Evolutionary conservation across 37 sponge, comb jelly and placozoan species (phyloP).

Genomic region (Beroe forskalii): DNA sequence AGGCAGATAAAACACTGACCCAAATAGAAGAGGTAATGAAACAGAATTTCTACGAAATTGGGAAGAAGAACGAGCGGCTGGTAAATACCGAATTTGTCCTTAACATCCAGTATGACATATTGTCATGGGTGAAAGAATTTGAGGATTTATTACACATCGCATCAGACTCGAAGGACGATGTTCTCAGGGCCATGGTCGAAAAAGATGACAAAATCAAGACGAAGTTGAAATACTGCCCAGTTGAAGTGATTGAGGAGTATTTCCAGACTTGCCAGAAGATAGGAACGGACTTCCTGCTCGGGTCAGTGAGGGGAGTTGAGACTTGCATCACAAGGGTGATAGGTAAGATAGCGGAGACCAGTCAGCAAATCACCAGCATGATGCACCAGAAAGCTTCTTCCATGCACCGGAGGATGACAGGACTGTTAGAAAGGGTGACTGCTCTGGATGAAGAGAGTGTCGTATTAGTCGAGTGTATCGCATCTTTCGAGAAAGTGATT

Average conservation of each 20-base stretch:
- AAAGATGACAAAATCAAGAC: slow-evolving; percentile 12
- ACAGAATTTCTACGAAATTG: neutral
- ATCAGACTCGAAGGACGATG: neutral
- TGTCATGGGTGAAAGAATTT: slow-evolving; percentile 26
- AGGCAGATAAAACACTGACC: neutral
- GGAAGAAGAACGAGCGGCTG: neutral
- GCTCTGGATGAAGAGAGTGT: neutral
- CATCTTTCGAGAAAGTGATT: neutral
- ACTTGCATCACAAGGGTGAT: slow-evolving; percentile 9
- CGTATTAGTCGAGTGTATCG: neutral
- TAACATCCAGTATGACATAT: slow-evolving; percentile 8
- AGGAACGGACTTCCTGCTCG: slow-evolving; percentile 12
- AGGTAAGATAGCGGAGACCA: neutral
- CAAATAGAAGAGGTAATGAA: neutral
- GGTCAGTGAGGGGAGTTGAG: neutral
- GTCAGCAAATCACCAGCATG: neutral
- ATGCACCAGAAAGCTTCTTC: neutral
- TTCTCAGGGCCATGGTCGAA: neutral
- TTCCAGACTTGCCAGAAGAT: slow-evolving; percentile 1
- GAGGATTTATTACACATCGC: neutral
- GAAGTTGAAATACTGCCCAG: neutral
- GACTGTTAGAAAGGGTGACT: neutral
- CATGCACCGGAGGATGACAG: neutral
- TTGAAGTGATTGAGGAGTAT: slow-evolving; percentile 1
- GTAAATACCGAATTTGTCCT: slow-evolving; percentile 2